These are phyloP conservation scores for Sialis lutaria DNA, from an alignment of 2,888 invertebrate genomes.

Conservation along the genomic window DNA sequence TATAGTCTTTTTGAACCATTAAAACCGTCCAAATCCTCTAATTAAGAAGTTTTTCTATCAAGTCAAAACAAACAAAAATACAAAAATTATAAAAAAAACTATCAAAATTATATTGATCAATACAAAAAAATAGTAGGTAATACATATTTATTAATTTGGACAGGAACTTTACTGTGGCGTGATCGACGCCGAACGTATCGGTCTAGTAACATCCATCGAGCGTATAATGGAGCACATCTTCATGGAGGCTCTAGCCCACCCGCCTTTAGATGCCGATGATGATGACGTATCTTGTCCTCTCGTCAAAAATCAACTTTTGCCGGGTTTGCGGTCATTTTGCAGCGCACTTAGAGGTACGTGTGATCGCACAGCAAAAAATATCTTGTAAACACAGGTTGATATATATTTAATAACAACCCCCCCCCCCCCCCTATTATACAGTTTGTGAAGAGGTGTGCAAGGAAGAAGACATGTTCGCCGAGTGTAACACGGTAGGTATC, in stretches of 20 bases:
- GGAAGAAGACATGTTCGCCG: slow-evolving; percentile 61
- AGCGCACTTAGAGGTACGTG: slow-evolving; percentile 63
- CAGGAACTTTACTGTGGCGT: slow-evolving; percentile 53
- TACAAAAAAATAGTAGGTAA: too few relatives aligned
- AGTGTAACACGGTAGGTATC: slow-evolving; percentile 37
- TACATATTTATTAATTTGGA: too few relatives aligned
- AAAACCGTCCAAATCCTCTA: too few relatives aligned
- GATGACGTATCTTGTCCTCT: slow-evolving; percentile 62
- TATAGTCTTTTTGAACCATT: too few relatives aligned
- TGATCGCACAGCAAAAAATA: not conserved
- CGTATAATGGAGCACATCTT: slow-evolving; percentile 77
- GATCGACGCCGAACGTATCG: slow-evolving; percentile 59
- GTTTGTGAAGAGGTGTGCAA: slow-evolving; percentile 76
- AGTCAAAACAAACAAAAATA: too few relatives aligned
- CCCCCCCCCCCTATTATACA: too few relatives aligned
- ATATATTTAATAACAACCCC: not conserved
- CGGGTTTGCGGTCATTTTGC: slow-evolving; percentile 71
- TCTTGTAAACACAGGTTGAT: too few relatives aligned
- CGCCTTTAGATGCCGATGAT: slow-evolving; percentile 62
- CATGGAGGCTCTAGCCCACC: slow-evolving; percentile 76
- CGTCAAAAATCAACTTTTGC: slow-evolving; percentile 67
- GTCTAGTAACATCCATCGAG: slow-evolving; percentile 73
- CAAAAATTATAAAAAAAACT: not conserved
- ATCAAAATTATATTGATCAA: not conserved
- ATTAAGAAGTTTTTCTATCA: not conserved